Conservation (phyloP, 2,888 invertebrate genomes). For the Diplazon laetatorius region DNA sequence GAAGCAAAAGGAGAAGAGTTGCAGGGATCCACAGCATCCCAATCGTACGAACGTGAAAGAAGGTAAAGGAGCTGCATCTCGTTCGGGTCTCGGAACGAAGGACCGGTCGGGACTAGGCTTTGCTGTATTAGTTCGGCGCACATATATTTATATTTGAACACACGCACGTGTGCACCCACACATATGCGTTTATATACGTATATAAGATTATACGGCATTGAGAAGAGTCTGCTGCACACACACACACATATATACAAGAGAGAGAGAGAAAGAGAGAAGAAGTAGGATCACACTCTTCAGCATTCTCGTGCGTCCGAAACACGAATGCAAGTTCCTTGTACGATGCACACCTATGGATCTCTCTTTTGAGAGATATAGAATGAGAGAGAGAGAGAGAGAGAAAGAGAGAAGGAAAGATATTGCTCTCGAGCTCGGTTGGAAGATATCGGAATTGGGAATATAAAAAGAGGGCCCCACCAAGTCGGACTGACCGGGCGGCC, state of each 20-base stretch:
- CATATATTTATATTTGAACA: neutral
- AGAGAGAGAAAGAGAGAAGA: too few species aligned
- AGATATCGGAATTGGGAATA: conserved; percentile 62
- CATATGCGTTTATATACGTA: conserved; percentile 14
- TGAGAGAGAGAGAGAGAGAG: too few species aligned
- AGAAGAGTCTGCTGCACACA: conserved; percentile 32
- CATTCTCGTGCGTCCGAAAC: conserved; percentile 37
- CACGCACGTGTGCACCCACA: neutral
- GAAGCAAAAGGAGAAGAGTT: neutral
- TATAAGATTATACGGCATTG: conserved; percentile 15
- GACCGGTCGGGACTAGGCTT: conserved; percentile 67
- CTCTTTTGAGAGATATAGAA: neutral
- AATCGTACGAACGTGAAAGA: neutral
- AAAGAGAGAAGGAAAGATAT: conserved; percentile 29
- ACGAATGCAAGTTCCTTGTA: conserved; percentile 51
- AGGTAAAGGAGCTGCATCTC: conserved; percentile 44
- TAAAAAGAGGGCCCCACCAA: conserved; percentile 38
- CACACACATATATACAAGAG: too few species aligned
- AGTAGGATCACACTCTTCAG: conserved; percentile 45
- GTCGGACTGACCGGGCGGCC: conserved; percentile 21
- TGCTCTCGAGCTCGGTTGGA: conserved; percentile 36
- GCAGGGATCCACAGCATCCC: conserved; percentile 4
- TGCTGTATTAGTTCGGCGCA: conserved; percentile 31
- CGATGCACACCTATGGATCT: conserved; percentile 53
- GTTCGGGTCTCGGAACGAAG: conserved; percentile 46